Evolutionary conservation across 2,797 vertebrate genomes (phyloP).

Genomic region (Ataeniobius toweri): DNA sequence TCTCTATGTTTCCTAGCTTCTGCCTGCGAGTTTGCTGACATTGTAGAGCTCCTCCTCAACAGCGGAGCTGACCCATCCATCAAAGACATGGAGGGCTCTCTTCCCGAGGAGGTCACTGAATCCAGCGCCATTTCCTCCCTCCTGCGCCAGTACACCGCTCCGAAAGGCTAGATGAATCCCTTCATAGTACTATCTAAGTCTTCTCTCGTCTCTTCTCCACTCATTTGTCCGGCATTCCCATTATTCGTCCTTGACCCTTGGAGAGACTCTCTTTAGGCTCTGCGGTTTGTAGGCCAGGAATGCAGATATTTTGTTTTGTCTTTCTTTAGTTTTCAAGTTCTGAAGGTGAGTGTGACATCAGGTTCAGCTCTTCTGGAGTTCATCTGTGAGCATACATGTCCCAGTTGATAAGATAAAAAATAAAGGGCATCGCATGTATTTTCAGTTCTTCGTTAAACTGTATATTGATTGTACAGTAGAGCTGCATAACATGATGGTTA

Average conservation of each 20-base stretch:
- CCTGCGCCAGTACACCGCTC: constrained; percentile 82
- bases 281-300: constrained; percentile 35
- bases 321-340: constrained; percentile 30
- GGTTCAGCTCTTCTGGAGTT: constrained; percentile 17
- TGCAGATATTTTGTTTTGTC: constrained; percentile 43
- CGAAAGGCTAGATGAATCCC: constrained; percentile 75
- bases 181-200: constrained; percentile 11
- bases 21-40: constrained; percentile 93
- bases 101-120: constrained; percentile 92
- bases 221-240: constrained; percentile 15
- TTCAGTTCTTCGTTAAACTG: constrained; percentile 22
- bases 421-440: constrained; percentile 34
- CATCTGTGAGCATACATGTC: constrained; percentile 30
- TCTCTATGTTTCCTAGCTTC: constrained; percentile 79
- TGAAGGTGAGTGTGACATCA: constrained; percentile 52
- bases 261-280: constrained; percentile 46
- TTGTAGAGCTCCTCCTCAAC: constrained; percentile 92
- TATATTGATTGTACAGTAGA: constrained; percentile 38
- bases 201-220: constrained; percentile 5
- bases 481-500: constrained; percentile 34
- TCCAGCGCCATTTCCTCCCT: constrained; percentile 86
- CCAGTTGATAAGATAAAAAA: constrained; percentile 32
- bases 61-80: constrained; percentile 89
- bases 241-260: constrained; percentile 17
- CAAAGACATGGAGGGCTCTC: constrained; percentile 92